Conservation (phyloP, 2,888 invertebrate genomes). For the Crematogaster levior region DNA sequence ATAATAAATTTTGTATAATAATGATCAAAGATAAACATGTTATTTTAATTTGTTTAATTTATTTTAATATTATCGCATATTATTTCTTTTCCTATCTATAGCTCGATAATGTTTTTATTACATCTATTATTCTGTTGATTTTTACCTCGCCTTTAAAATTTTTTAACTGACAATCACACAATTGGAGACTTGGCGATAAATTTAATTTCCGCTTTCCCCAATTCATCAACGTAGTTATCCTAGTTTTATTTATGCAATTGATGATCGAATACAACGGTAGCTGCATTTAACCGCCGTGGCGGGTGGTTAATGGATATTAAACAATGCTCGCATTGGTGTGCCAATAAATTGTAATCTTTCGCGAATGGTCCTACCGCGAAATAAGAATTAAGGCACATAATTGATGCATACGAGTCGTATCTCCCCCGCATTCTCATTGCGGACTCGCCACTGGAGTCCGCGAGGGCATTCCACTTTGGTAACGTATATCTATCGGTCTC, state of each 20-base stretch:
- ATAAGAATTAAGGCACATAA: slow-evolving; percentile 73
- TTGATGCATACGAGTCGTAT: slow-evolving; percentile 67
- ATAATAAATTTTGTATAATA: background rate
- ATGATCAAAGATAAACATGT: background rate
- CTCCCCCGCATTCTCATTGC: slow-evolving; percentile 36
- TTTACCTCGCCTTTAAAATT: background rate
- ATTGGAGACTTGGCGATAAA: background rate
- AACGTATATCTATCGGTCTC: slow-evolving; percentile 43
- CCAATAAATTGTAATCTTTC: slow-evolving; percentile 78
- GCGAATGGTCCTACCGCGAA: slow-evolving; percentile 53
- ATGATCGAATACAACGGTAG: slow-evolving; percentile 13
- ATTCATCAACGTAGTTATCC: slow-evolving; percentile 55
- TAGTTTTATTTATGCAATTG: slow-evolving; percentile 18
- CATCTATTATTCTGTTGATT: background rate
- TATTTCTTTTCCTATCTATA: background rate
- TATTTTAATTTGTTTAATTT: too few relatives aligned
- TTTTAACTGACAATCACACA: background rate
- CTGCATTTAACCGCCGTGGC: slow-evolving; percentile 52
- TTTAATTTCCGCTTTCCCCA: slow-evolving; percentile 32
- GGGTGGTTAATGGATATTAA: slow-evolving; percentile 79
- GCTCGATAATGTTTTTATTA: background rate
- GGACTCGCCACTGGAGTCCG: slow-evolving; percentile 9
- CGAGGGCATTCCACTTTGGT: slow-evolving; percentile 26
- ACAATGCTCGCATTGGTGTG: slow-evolving; percentile 74
- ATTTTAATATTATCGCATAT: background rate